These are phyloP conservation scores for Oryctes rhinoceros DNA, from an alignment of 1,140 invertebrate genomes.

Conservation along the genomic window DNA sequence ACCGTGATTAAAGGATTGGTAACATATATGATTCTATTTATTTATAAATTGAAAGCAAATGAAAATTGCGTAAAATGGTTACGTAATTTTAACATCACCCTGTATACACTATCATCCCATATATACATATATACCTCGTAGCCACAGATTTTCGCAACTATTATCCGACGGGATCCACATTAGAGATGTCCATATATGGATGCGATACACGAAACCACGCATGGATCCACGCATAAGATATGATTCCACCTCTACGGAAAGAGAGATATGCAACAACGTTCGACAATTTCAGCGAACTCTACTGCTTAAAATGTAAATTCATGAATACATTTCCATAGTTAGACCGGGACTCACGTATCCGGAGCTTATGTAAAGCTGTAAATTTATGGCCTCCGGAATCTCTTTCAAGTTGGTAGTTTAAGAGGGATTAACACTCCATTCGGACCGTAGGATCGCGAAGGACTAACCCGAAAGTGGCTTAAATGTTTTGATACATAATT, in stretches of 20 bases:
- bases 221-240: not conserved
- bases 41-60: no score
- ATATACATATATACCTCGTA: no score
- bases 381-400: conserved; percentile 1
- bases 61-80: no score
- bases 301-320: conserved; percentile 36
- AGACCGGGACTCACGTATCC: conserved; percentile 26
- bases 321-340: conserved; percentile 35
- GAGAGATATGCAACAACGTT: conserved; percentile 27
- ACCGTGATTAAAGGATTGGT: no score
- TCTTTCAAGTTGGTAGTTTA: conserved; percentile 32
- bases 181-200: no score
- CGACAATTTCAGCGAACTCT: conserved; percentile 15
- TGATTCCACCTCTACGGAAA: not conserved
- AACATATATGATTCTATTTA: no score
- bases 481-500: conserved; percentile 31
- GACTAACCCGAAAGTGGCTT: not conserved
- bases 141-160: no score
- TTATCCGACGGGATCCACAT: no score
- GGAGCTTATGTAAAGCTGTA: conserved; percentile 29
- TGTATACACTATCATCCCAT: no score
- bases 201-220: not conserved
- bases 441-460: conserved; percentile 18
- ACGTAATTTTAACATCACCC: no score
- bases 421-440: conserved; percentile 32